A percentile compares a stretch with the other conserved stretches of the same genome.
These are phyloP conservation scores for Stenodera caucasica DNA, from an alignment of 2,888 invertebrate genomes.

Conservation along the genomic window DNA sequence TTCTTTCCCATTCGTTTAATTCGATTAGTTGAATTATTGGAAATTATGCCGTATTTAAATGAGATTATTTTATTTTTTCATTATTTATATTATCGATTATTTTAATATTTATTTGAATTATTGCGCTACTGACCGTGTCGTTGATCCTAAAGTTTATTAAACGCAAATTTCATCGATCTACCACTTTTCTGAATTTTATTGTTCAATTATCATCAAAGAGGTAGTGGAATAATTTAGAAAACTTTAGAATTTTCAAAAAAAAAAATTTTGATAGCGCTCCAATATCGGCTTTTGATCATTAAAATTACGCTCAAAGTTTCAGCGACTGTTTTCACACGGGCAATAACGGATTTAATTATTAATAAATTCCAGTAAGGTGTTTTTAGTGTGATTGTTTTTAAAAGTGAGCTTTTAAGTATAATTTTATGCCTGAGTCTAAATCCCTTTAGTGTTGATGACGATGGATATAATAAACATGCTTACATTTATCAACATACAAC, in stretches of 20 bases:
- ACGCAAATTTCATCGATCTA: neutral
- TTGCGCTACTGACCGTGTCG: conserved; percentile 4
- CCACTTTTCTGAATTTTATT: neutral
- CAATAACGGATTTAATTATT: neutral
- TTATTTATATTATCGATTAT: too few relatives aligned
- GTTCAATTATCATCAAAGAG: neutral
- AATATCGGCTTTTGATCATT: neutral
- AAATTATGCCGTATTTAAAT: conserved; percentile 1
- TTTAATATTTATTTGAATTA: neutral
- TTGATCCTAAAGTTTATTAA: neutral
- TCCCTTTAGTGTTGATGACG: neutral
- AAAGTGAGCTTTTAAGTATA: neutral
- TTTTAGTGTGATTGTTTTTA: neutral
- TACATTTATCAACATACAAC: conserved; percentile 2
- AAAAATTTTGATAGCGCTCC: neutral
- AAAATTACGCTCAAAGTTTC: conserved; percentile 7
- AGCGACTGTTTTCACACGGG: conserved; percentile 8
- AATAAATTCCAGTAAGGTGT: neutral
- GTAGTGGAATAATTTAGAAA: neutral
- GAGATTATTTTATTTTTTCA: neutral
- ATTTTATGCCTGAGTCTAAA: conserved; percentile 3
- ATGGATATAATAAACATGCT: neutral
- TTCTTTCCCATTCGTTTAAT: conserved; percentile 1
- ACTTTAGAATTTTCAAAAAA: neutral
- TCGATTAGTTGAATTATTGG: conserved; percentile 6